Percentiles rank a stretch among this genome's conserved stretches.
Evolutionary conservation across 2,888 invertebrate species (phyloP).

Genomic region (Antheraea assamensis): DNA sequence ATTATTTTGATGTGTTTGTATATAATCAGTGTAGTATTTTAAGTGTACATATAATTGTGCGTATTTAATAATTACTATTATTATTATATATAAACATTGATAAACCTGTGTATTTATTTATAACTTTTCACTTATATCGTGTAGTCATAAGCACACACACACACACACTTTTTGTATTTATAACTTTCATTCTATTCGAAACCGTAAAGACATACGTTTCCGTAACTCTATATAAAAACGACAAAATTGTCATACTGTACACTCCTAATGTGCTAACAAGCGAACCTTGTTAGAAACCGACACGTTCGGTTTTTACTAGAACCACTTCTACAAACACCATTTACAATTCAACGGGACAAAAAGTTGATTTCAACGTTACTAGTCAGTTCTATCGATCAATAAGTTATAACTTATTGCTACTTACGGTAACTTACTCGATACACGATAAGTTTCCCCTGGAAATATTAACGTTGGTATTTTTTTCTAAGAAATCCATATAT

Average conservation of each 20-base stretch:
- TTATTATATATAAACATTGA: no score
- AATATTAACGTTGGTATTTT: neutral
- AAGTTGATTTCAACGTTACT: constrained; percentile 33
- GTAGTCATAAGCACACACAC: no score
- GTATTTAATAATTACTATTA: no score
- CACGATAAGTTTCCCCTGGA: neutral
- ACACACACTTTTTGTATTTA: no score
- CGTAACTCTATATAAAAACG: neutral
- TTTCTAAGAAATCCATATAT: neutral
- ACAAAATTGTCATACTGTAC: constrained; percentile 26
- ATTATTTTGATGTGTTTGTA: no score
- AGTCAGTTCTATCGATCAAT: constrained; percentile 25
- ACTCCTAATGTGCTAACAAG: neutral
- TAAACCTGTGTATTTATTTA: no score
- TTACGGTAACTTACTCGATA: neutral
- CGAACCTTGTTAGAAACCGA: constrained; percentile 20
- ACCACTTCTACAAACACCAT: constrained; percentile 29
- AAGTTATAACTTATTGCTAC: neutral
- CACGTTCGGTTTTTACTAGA: constrained; percentile 34
- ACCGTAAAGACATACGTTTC: neutral
- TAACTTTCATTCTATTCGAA: neutral
- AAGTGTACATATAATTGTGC: no score
- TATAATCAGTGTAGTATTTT: no score
- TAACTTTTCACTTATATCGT: no score
- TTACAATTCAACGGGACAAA: constrained; percentile 51